Conservation (phyloP, 2,797 vertebrate genomes). For the Myiothlypis coronata region DNA sequence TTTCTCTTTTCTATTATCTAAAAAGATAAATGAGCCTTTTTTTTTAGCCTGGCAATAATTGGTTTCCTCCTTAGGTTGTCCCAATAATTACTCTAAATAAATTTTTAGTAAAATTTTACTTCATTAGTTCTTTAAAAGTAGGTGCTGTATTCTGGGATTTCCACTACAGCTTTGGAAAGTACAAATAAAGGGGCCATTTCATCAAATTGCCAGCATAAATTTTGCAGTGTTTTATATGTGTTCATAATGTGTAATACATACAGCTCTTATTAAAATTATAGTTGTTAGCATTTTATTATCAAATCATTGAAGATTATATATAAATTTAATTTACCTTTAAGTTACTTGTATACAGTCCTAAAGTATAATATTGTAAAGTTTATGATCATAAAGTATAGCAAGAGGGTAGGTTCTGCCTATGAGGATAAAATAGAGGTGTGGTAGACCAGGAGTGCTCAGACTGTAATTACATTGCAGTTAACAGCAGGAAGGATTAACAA, state of each 20-base stretch:
- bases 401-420: not conserved
- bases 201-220: not conserved
- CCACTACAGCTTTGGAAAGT: not conserved
- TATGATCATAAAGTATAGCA: not conserved
- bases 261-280: not conserved
- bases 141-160: not conserved
- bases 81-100: not conserved
- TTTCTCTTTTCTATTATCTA: not conserved
- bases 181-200: not conserved
- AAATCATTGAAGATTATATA: not conserved
- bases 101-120: not conserved
- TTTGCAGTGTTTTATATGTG: not conserved
- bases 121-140: not conserved
- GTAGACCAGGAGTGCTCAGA: not conserved
- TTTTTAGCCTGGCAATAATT: not conserved
- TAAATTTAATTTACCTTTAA: not conserved
- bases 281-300: not conserved
- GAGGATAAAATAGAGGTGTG: not conserved
- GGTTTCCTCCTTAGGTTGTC: not conserved
- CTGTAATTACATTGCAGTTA: conserved; percentile 4
- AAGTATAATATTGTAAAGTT: not conserved
- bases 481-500: conserved; percentile 20
- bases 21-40: not conserved
- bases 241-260: not conserved
- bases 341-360: not conserved